Conservation (phyloP, 2,113 vertebrate species). For the Danionella cerebrum region DNA sequence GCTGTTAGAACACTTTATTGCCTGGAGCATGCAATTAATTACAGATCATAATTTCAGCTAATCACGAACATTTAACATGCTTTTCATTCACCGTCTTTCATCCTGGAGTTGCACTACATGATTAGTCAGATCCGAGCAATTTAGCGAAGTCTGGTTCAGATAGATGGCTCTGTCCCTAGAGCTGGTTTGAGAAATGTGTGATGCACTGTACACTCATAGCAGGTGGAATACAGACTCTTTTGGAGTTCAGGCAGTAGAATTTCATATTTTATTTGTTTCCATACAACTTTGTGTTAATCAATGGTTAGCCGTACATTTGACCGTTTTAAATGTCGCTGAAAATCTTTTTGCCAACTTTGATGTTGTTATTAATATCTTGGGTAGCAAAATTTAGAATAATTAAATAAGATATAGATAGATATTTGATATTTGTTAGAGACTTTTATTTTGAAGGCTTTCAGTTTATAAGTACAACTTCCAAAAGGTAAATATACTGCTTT, state of each 20-base stretch:
- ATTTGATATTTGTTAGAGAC: no score
- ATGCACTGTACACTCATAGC: constrained; percentile 18
- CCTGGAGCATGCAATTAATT: constrained; percentile 17
- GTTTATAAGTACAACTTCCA: no score
- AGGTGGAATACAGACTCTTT: constrained; percentile 10
- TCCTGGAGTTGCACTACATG: not conserved
- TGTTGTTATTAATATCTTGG: no score
- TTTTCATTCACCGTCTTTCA: constrained; percentile 14
- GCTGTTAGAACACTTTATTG: constrained; percentile 25
- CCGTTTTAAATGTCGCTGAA: no score
- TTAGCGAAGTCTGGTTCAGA: constrained; percentile 31
- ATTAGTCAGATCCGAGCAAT: constrained; percentile 40
- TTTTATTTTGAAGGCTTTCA: no score
- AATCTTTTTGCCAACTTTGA: no score
- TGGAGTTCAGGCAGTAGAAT: constrained; percentile 15
- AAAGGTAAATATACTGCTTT: no score
- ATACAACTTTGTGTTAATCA: no score
- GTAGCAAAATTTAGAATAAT: no score
- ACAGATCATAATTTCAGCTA: constrained; percentile 42
- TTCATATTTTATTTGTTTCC: constrained; percentile 26
- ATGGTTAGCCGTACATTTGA: no score
- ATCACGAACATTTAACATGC: constrained; percentile 26
- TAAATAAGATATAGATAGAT: no score
- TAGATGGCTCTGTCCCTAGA: constrained; percentile 3
- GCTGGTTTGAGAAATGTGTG: not conserved